Evolutionary conservation across 2,113 vertebrate species (phyloP), one percentile per base, ranked within the genome.

Genomic region (Carlito syrichta): DNA sequence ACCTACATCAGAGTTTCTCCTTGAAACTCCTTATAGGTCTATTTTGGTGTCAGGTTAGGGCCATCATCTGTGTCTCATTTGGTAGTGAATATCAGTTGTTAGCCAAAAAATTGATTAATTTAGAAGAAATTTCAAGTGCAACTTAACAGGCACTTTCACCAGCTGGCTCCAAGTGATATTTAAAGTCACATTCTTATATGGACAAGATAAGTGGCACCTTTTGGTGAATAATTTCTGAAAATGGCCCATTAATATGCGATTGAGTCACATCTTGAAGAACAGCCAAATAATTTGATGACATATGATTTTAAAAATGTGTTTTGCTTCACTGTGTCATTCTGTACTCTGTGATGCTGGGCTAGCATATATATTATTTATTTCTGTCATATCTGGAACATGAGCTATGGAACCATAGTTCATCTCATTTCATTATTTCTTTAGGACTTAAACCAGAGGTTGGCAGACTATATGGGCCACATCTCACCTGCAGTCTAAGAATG

Each of bases 1-100:
- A 22, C 22, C 19, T 20, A 12, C 0, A 0, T 19, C 25, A 7
- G 3, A 1, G 8, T 22, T 60, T 16, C 4, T 25, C 17, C 11
- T 58, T 3, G 1, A 4, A 13, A 89, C 5, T 27, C 6, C 10
- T 43, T 32, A 45, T 1, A 3, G n/a, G 11, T 71, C 48, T n/a
- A 1, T 43, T 12, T 20, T 19, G 4, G 11, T 48, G 16, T 2
- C n/a, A n/a, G 16, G 13, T 56, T 40, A 85, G 14, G 19, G 19
- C 4, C 32, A 74, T 11, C 16, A 66, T 35, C 35, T 27, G 8
- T 13, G 0, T 48, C 56, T 90, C n/a, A 11, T 71, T 88, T 84
- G 77, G 50, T 54, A 91, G 38, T 43, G 86, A 94, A 76, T 68
- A 54, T 56, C 40, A 56, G 63, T 54, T 93, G 32, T n/a, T 85